Conservation (phyloP, 2,797 vertebrate species). For the Manis crassicaudata region DNA sequence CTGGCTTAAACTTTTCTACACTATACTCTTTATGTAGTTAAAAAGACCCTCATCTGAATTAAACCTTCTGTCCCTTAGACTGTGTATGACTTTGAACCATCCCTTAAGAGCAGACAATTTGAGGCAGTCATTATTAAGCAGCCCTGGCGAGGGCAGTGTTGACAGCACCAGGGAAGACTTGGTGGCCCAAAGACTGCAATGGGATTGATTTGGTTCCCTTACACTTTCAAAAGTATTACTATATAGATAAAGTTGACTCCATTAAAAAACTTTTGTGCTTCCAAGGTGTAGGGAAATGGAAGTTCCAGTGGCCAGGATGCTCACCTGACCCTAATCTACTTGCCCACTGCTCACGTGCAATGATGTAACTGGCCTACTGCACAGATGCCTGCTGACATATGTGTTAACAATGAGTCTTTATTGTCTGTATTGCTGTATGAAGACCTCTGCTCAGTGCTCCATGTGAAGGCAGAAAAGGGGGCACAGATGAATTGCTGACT, state of each 20-base stretch:
- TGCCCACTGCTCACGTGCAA: no score
- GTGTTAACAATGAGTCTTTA: no score
- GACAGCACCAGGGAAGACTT: neutral
- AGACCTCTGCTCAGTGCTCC: no score
- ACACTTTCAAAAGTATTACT: neutral
- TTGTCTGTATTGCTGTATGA: no score
- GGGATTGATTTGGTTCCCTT: neutral
- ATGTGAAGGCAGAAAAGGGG: no score
- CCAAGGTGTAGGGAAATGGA: neutral
- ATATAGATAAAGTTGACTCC: neutral
- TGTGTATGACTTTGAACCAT: neutral
- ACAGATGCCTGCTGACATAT: no score
- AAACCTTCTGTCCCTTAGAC: neutral
- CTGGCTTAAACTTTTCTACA: neutral
- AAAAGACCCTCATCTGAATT: neutral
- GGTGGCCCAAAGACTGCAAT: neutral
- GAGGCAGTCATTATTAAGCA: neutral
- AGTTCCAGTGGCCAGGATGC: no score
- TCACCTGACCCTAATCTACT: no score
- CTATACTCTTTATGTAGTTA: neutral
- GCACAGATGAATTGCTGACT: no score
- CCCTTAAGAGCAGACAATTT: neutral
- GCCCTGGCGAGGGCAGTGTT: neutral
- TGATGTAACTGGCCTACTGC: no score
- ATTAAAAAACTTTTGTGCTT: neutral